A percentile compares a stretch with the other conserved stretches of the same genome.
These are phyloP conservation scores for Scaptomyza cyrtandrae DNA, from an alignment of 2,888 invertebrate species.

Conservation along the genomic window DNA sequence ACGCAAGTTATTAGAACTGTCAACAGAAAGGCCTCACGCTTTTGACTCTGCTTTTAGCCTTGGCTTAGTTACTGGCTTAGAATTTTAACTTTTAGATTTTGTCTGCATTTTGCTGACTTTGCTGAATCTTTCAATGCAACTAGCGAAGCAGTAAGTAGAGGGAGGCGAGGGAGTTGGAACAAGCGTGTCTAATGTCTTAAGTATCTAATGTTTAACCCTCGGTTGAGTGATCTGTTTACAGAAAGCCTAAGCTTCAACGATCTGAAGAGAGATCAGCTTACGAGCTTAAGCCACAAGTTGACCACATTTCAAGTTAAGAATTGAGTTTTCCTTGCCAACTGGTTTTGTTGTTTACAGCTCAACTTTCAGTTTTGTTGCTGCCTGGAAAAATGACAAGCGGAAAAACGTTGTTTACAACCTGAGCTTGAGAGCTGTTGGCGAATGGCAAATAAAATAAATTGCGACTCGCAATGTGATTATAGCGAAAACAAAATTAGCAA, in stretches of 20 bases:
- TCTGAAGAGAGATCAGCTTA: constrained; percentile 40
- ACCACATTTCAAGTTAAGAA: constrained; percentile 15
- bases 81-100: constrained; percentile 8
- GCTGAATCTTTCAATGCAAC: constrained; percentile 43
- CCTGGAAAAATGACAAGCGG: constrained; percentile 54
- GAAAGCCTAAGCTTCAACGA: constrained; percentile 56
- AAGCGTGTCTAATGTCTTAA: constrained; percentile 20
- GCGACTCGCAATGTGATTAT: constrained; percentile 36
- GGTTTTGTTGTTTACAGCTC: constrained; percentile 35
- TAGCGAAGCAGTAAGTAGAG: background rate
- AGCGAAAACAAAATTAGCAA: constrained; percentile 43
- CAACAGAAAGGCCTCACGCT: constrained; percentile 19
- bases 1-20: constrained; percentile 36
- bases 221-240: constrained; percentile 54
- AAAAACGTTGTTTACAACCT: constrained; percentile 53
- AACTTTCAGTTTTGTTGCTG: constrained; percentile 70
- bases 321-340: constrained; percentile 45
- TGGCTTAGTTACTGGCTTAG: constrained; percentile 47
- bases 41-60: constrained; percentile 40
- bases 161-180: background rate
- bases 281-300: constrained; percentile 27
- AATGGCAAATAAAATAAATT: constrained; percentile 30
- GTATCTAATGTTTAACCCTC: constrained; percentile 44
- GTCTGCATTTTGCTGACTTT: constrained; percentile 53
- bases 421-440: background rate